These are phyloP conservation scores for Cataglyphis altisquamis DNA, from an alignment of 2,888 invertebrate genomes.

Conservation along the genomic window DNA sequence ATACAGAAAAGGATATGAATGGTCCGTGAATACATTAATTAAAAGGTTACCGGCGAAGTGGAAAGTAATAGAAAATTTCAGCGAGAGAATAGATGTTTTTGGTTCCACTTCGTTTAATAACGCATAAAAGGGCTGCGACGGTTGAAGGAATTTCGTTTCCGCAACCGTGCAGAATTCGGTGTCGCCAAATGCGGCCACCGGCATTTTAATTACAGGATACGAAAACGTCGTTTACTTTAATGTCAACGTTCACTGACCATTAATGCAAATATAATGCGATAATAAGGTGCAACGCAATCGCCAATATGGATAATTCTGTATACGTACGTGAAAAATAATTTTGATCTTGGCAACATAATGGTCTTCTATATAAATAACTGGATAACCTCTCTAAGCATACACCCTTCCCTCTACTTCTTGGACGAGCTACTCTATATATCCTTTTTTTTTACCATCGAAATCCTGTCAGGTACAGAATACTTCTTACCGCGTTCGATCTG, in stretches of 20 bases:
- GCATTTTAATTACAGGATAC: slow-evolving; percentile 70
- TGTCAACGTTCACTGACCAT: slow-evolving; percentile 55
- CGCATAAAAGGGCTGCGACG: slow-evolving; percentile 31
- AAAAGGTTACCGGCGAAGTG: slow-evolving; percentile 36
- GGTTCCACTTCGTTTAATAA: slow-evolving; percentile 44
- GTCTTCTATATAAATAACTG: slow-evolving; percentile 57
- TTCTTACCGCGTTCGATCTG: slow-evolving; percentile 69
- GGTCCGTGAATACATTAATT: slow-evolving; percentile 49
- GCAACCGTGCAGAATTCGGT: slow-evolving; percentile 33
- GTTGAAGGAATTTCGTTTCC: slow-evolving; percentile 55
- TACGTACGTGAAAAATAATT: neutral
- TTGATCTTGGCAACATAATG: slow-evolving; percentile 21
- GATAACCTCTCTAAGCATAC: slow-evolving; percentile 59
- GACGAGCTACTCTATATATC: slow-evolving; percentile 60
- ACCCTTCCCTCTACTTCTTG: slow-evolving; percentile 20
- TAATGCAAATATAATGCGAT: slow-evolving; percentile 17
- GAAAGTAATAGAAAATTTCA: slow-evolving; percentile 47
- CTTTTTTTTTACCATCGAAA: slow-evolving; percentile 64
- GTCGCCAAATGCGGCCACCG: slow-evolving; percentile 52
- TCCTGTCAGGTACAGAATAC: slow-evolving; percentile 69
- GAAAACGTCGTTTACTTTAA: slow-evolving; percentile 64
- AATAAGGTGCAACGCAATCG: slow-evolving; percentile 34
- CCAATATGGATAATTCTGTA: slow-evolving; percentile 24
- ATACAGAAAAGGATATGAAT: slow-evolving; percentile 41
- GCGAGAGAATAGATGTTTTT: slow-evolving; percentile 38